Evolutionary conservation across 2,888 invertebrate species (phyloP).

Genomic region (Tupiocoris notatus): DNA sequence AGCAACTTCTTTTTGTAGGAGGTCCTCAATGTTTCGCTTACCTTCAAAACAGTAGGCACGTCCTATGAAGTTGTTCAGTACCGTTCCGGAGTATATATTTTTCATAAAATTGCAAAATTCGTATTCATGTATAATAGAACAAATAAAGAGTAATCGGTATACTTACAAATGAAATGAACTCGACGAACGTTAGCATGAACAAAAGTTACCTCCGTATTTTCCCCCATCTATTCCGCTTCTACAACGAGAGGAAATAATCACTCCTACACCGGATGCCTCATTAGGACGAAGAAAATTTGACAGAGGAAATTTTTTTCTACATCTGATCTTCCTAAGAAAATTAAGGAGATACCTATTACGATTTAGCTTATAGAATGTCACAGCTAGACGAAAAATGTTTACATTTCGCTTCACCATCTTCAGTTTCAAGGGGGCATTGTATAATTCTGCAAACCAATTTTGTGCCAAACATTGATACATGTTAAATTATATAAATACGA

Average conservation of each 20-base stretch:
- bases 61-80: neutral
- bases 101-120: constrained; percentile 12
- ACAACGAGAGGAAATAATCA: neutral
- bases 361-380: constrained; percentile 31
- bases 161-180: neutral
- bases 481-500: constrained; percentile 46
- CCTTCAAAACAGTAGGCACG: neutral
- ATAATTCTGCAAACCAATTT: constrained; percentile 48
- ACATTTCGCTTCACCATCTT: constrained; percentile 45
- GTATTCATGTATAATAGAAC: neutral
- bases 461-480: constrained; percentile 50
- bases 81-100: constrained; percentile 28
- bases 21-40: neutral
- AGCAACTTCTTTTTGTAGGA: constrained; percentile 24
- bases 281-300: neutral
- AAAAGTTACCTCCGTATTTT: neutral
- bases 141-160: neutral
- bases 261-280: constrained; percentile 16
- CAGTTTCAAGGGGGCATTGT: constrained; percentile 43
- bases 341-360: constrained; percentile 2
- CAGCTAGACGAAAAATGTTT: constrained; percentile 27
- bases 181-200: neutral
- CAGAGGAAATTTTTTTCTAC: constrained; percentile 12
- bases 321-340: constrained; percentile 34
- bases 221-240: neutral